Evolutionary conservation across 2,113 vertebrate genomes (phyloP), one percentile per base, ranked within the genome.

Genomic region (Leptosomus discolor): DNA sequence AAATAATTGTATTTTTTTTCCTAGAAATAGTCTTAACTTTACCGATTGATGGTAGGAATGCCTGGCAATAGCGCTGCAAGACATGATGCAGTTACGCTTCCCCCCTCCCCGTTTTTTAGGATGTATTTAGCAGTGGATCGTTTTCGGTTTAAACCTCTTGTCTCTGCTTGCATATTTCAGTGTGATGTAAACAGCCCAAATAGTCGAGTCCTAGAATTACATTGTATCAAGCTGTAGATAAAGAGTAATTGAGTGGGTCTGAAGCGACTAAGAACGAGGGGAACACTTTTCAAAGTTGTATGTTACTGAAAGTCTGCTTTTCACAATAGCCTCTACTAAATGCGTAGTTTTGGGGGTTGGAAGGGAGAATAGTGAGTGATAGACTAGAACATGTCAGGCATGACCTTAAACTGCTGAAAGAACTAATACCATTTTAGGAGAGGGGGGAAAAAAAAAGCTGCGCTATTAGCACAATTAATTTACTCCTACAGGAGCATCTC

Each of bases 81-180:
- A 11, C 11, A 15, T 5, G 15, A 5, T 54, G 46, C 27, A n/a
- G 23, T 68, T 61, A 12, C 8, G 8, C 23, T 2, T 36, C 43
- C 16, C 17, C 4, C 3, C 5, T 27, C 14, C 11, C 9, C 5
- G 1, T 4, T 37, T n/a, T 46, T 57, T 11, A 16, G 22, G 3
- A 45, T 34, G 36, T n/a, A 15, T 87, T 93, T 84, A 39, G 18
- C 22, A 48, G 30, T 30, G 34, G 17, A 24, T 86, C 2, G 1
- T 9, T 76, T 46, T 63, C 50, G 20, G 29, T 80, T 56, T 30
- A 39, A 58, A 56, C 11, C 12, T 67, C 6, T 5, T 29, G 11
- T 85, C 46, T 37, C 20, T 67, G 22, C 32, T 71, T 50, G 36
- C 39, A 3, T 22, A 29, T 9, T n/a, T 90, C 27, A 30, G 3